Evolutionary conservation across 2,113 vertebrate genomes (phyloP), one percentile per base, ranked within the genome.

Genomic region (Myiozetetes cayanensis): DNA sequence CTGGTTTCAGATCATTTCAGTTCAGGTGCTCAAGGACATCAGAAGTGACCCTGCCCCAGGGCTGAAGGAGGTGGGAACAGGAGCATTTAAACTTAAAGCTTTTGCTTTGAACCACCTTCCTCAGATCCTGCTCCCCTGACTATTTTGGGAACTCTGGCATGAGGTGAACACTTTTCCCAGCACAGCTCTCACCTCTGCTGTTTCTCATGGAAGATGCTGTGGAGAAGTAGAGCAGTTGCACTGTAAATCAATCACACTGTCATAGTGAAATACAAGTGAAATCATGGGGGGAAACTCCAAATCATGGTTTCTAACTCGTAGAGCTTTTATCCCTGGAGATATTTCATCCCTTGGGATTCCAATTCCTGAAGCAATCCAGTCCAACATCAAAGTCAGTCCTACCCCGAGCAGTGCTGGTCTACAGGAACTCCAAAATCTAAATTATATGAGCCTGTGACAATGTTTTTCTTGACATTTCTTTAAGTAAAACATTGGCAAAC

Each of bases 201-300:
- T 28, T 82, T 27, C 17, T 44, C 70, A 41, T 85, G 66, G 55
- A 84, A 56, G 73, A 81, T 5, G 4, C 10, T 14, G 14, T 2
- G 10, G 66, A 84, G 33, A 58, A 80, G 30, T 3, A 43, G 19
- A n/a, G 24, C 2, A 62, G 28, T 7, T 19, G 14, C 13, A 53
- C 0, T 30, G 44, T 24, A 0, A 2, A 56, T 14, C 61, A 56
- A 6, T 46, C 22, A 30, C 8, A 33, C 8, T 12, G 7, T 3
- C 39, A 59, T 0, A 44, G 23, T 50, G 43, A 66, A 76, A 83
- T 30, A 30, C 16, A 37, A 61, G 52, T 9, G 39, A 24, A 56
- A 30, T 3, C 14, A 9, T 4, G 8, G 5, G 27, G 12, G 12
- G 0, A 52, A 90, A 67, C 6, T 52, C 27, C 52, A 20, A 56